These are phyloP conservation scores for Hymenochirus boettgeri DNA, from an alignment of 2,113 vertebrate species.

Conservation along the genomic window DNA sequence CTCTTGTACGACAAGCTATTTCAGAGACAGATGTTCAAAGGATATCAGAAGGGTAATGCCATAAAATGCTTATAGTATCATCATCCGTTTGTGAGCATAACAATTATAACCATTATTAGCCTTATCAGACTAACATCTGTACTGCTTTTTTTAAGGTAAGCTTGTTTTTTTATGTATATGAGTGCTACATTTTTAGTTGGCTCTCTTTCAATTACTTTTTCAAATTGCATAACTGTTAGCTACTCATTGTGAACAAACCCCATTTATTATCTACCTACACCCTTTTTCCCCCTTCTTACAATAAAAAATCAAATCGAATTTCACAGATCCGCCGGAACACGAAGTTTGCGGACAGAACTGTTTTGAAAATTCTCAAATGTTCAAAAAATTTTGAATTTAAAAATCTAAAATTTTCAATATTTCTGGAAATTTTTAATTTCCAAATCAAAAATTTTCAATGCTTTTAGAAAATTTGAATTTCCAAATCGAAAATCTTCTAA, in stretches of 20 bases:
- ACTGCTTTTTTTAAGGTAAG: not conserved
- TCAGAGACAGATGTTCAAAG: constrained; percentile 6
- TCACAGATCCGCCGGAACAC: no score
- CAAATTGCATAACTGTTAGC: not conserved
- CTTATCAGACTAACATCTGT: not conserved
- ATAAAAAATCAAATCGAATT: no score
- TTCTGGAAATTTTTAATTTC: no score
- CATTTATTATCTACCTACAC: not conserved
- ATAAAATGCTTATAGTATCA: constrained; percentile 2
- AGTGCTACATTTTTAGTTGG: no score
- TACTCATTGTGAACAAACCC: not conserved
- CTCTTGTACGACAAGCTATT: not conserved
- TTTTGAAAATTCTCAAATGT: no score
- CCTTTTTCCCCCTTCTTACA: not conserved
- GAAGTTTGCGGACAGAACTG: no score
- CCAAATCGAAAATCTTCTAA: no score
- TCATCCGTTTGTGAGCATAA: not conserved
- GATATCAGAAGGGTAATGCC: constrained; percentile 4
- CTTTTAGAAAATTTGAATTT: no score
- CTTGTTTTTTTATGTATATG: no score
- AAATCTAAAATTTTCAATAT: no score
- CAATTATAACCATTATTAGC: not conserved
- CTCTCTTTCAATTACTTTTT: not conserved
- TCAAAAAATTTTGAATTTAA: no score
- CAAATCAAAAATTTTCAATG: no score